Evolutionary conservation across 2,797 vertebrate genomes (phyloP).

Genomic region (Poecilia gillii): DNA sequence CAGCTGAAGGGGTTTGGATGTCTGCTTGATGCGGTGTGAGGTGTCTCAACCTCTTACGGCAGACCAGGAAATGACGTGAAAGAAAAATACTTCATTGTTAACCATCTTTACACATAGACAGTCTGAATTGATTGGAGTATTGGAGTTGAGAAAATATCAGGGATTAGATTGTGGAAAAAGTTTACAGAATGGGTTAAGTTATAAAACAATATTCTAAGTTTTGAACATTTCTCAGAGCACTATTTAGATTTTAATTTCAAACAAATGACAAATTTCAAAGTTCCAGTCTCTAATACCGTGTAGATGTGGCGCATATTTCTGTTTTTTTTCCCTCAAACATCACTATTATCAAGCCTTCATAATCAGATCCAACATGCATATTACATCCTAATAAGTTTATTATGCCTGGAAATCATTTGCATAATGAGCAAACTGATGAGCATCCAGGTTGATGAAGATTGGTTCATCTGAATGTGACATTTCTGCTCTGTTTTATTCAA

Average conservation of each 20-base stretch:
- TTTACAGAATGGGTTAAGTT: neutral
- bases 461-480: constrained; percentile 2
- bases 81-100: too few species aligned
- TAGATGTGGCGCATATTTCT: neutral
- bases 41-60: too few species aligned
- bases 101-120: too few species aligned
- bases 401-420: constrained; percentile 2
- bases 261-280: neutral
- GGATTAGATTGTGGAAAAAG: neutral
- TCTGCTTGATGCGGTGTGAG: too few species aligned
- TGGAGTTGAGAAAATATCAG: neutral
- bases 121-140: too few species aligned
- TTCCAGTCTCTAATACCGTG: neutral
- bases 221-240: neutral
- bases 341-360: neutral
- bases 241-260: neutral
- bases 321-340: neutral
- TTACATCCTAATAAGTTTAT: neutral
- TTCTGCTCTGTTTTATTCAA: neutral
- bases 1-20: too few species aligned
- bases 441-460: neutral
- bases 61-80: too few species aligned
- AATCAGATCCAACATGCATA: neutral
- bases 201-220: neutral
- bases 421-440: constrained; percentile 10